phyloP scores from a whole-genome alignment of 92 coral and sea anemone genomes.

The Palythoa grandiflora region DNA sequence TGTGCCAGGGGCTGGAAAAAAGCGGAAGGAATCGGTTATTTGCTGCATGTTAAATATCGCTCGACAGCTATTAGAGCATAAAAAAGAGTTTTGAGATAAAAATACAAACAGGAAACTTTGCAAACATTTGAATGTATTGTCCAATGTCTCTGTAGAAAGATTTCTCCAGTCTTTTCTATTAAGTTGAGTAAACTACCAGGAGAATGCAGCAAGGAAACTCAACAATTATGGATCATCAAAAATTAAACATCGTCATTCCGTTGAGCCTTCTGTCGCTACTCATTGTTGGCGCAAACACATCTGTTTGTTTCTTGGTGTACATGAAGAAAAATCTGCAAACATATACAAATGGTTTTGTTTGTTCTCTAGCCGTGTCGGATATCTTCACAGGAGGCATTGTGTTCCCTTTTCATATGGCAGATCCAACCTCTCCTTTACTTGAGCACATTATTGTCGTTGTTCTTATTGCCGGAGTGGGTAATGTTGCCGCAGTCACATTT shows the following conservation, averaged over 20 bases:
- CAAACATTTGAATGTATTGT: no score
- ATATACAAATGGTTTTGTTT: slow-evolving; percentile 76
- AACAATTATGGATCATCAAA: slow-evolving; percentile 17
- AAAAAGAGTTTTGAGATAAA: no score
- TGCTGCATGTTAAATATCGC: no score
- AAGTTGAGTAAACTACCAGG: not conserved
- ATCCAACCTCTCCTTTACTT: slow-evolving; percentile 64
- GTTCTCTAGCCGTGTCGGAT: slow-evolving; percentile 82
- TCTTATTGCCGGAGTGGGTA: slow-evolving; percentile 78
- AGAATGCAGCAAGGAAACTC: slow-evolving; percentile 3
- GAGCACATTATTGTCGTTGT: slow-evolving; percentile 70
- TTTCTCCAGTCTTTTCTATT: not conserved
- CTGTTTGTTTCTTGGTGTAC: slow-evolving; percentile 78
- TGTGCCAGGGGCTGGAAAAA: no score
- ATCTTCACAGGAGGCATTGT: slow-evolving; percentile 75
- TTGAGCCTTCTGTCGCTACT: slow-evolving; percentile 60
- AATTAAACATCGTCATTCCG: slow-evolving; percentile 36
- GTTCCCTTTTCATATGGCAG: slow-evolving; percentile 74
- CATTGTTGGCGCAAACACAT: slow-evolving; percentile 70
- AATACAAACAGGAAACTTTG: no score
- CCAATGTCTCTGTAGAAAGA: not conserved
- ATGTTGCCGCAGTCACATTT: slow-evolving; percentile 78
- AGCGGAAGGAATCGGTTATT: no score
- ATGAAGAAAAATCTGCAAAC: slow-evolving; percentile 68
- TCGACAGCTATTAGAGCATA: no score